Percentiles rank a stretch among this genome's conserved stretches.
phyloP scores from a whole-genome alignment of 2,797 vertebrate genomes.

The Characodon lateralis region DNA sequence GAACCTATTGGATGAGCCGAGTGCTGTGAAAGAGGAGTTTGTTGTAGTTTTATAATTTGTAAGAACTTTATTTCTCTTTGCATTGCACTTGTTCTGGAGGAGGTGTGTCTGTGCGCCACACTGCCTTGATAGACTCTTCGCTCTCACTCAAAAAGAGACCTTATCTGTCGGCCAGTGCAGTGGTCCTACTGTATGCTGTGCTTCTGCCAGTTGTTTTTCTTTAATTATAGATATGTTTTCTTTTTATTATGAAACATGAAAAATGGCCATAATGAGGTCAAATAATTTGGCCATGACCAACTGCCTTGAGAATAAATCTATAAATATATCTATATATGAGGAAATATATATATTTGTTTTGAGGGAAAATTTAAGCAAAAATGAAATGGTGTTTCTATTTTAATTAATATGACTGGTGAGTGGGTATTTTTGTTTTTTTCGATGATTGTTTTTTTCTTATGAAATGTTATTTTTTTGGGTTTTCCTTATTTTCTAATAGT shows the following conservation, averaged over 20 bases:
- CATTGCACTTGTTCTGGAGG: constrained; percentile 77
- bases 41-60: constrained; percentile 71
- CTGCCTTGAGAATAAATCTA: constrained; percentile 83
- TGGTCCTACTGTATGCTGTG: constrained; percentile 58
- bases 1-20: constrained; percentile 62
- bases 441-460: constrained; percentile 80
- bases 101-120: constrained; percentile 69
- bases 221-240: constrained; percentile 59
- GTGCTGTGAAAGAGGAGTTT: constrained; percentile 70
- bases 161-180: constrained; percentile 59
- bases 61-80: constrained; percentile 71
- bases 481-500: constrained; percentile 79
- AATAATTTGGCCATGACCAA: constrained; percentile 80
- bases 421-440: constrained; percentile 74
- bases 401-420: constrained; percentile 84
- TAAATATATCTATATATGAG: constrained; percentile 72
- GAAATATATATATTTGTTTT: constrained; percentile 81
- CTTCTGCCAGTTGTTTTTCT: constrained; percentile 51
- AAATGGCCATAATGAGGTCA: constrained; percentile 78
- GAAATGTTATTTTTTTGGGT: constrained; percentile 74
- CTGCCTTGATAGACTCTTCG: constrained; percentile 70
- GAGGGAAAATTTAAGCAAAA: constrained; percentile 80
- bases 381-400: constrained; percentile 81
- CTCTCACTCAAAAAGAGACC: constrained; percentile 63
- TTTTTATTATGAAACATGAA: constrained; percentile 69